phyloP scores from a whole-genome alignment of 2,113 vertebrate species.

The Lipophrys pholis region DNA sequence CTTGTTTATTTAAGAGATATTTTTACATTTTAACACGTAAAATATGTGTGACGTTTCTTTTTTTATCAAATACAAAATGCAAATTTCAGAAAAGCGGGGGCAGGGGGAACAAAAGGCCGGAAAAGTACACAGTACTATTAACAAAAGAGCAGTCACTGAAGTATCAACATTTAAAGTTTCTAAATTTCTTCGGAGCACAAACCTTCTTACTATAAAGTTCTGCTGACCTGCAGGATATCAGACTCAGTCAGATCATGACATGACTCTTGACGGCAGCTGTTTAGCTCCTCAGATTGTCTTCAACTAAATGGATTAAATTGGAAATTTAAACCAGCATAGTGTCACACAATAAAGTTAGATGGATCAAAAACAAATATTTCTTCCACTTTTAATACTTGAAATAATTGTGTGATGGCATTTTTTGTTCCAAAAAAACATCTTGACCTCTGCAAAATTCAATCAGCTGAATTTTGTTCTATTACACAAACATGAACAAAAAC shows the following conservation, averaged over 20 bases:
- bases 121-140: too few relatives aligned
- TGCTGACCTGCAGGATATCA: conserved; percentile 55
- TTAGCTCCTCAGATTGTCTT: conserved; percentile 10
- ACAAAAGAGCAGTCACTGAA: too few relatives aligned
- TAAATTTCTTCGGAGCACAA: conserved; percentile 15
- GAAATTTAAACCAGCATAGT: neutral
- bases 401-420: too few relatives aligned
- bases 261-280: conserved; percentile 31
- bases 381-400: neutral
- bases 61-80: too few relatives aligned
- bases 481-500: neutral
- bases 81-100: too few relatives aligned
- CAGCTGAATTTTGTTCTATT: neutral
- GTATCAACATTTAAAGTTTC: too few relatives aligned
- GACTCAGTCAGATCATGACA: conserved; percentile 27
- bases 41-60: too few relatives aligned
- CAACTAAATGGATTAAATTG: conserved; percentile 11
- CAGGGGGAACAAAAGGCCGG: too few relatives aligned
- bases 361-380: conserved; percentile 5
- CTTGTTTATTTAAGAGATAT: too few relatives aligned
- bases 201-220: conserved; percentile 55
- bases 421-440: neutral
- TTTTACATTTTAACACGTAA: too few relatives aligned
- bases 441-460: neutral
- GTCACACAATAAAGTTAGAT: neutral